Conservation (phyloP, 2,888 invertebrate species). For the Bellardia bayeri region DNA sequence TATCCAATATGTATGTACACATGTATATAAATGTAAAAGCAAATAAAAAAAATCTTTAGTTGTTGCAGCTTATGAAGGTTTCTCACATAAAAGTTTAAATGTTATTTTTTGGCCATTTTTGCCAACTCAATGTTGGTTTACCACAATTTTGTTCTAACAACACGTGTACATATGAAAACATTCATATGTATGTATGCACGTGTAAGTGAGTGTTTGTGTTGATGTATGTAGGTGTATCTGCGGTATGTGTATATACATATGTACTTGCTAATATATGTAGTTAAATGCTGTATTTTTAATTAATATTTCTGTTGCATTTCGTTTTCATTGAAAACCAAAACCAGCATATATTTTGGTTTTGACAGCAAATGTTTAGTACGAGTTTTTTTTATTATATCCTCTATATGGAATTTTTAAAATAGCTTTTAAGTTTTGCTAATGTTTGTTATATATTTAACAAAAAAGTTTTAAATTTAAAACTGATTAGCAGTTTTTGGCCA, state of each 20-base stretch:
- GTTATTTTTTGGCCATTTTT: slow-evolving; percentile 46
- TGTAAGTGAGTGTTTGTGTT: too few species aligned
- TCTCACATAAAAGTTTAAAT: slow-evolving; percentile 25
- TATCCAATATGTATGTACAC: background rate
- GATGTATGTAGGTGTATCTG: background rate
- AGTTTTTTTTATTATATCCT: background rate
- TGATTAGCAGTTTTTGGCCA: too few species aligned
- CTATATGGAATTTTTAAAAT: slow-evolving; percentile 1
- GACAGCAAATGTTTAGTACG: slow-evolving; percentile 44
- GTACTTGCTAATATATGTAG: background rate
- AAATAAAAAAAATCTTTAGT: background rate
- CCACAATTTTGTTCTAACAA: slow-evolving; percentile 63
- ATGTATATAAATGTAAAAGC: too few species aligned
- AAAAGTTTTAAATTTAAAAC: background rate
- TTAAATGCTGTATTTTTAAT: slow-evolving; percentile 54
- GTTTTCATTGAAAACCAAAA: slow-evolving; percentile 46
- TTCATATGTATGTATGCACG: background rate
- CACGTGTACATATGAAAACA: background rate
- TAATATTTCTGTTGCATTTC: slow-evolving; percentile 59
- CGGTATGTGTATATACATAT: background rate
- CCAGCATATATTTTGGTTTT: slow-evolving; percentile 50
- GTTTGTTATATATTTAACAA: background rate
- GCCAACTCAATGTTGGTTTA: slow-evolving; percentile 62
- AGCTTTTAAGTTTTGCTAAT: background rate
- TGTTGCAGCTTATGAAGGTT: background rate